These are phyloP conservation scores for Lasius platythorax DNA, from an alignment of 2,888 invertebrate species.

Conservation along the genomic window DNA sequence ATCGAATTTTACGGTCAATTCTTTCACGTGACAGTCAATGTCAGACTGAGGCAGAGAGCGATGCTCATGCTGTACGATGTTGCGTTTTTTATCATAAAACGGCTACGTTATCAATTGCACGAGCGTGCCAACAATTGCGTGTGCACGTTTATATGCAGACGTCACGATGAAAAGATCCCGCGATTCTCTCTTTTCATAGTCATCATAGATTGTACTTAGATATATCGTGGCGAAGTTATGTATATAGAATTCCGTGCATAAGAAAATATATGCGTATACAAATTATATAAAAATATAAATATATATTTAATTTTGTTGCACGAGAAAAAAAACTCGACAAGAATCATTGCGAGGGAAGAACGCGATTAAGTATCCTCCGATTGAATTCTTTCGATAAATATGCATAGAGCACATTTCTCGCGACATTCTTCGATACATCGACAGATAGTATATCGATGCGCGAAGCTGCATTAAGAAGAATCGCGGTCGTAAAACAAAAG, in stretches of 20 bases:
- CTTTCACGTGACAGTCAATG: conserved; percentile 52
- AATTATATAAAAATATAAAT: background rate
- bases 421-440: background rate
- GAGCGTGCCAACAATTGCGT: conserved; percentile 3
- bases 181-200: background rate
- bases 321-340: background rate
- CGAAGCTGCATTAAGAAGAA: background rate
- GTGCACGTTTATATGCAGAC: conserved; percentile 7
- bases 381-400: background rate
- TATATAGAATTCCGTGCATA: background rate
- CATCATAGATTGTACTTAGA: background rate
- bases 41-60: conserved; percentile 70
- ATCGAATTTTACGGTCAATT: conserved; percentile 62
- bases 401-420: conserved; percentile 2
- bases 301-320: background rate
- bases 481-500: conserved; percentile 26
- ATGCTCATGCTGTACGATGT: conserved; percentile 68
- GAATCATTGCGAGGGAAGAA: background rate
- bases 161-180: background rate
- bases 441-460: conserved; percentile 6
- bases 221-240: background rate
- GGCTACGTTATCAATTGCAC: conserved; percentile 4
- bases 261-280: background rate
- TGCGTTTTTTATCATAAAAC: conserved; percentile 50
- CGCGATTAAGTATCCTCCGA: background rate